phyloP scores from a whole-genome alignment of 2,797 vertebrate species.

The Arnoldichthys spilopterus region DNA sequence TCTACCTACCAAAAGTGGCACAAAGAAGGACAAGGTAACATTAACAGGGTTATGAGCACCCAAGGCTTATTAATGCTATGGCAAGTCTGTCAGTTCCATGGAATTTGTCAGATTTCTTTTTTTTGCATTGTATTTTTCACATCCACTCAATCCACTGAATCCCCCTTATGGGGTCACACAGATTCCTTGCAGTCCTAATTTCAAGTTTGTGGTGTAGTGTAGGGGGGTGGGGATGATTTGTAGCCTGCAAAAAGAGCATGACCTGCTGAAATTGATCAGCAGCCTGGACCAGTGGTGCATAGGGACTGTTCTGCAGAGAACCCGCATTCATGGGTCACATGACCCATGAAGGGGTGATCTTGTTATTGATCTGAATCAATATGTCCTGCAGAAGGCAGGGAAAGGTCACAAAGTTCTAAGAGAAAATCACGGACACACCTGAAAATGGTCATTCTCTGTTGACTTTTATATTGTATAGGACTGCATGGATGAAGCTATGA shows the following conservation, averaged over 20 bases:
- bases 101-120: too few relatives aligned
- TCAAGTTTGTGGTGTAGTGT: too few relatives aligned
- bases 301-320: neutral
- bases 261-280: neutral
- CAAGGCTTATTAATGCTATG: too few relatives aligned
- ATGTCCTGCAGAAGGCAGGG: slow-evolving; percentile 13
- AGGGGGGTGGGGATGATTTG: too few relatives aligned
- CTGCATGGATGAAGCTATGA: neutral
- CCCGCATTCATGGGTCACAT: slow-evolving; percentile 1
- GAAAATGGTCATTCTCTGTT: neutral
- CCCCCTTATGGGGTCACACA: neutral
- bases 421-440: neutral
- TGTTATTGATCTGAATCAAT: slow-evolving; percentile 43
- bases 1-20: too few relatives aligned
- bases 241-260: neutral
- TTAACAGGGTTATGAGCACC: too few relatives aligned
- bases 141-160: neutral
- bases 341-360: slow-evolving; percentile 9
- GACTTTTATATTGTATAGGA: neutral
- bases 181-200: neutral
- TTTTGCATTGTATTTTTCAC: neutral
- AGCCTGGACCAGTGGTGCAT: too few relatives aligned
- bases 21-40: too few relatives aligned
- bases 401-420: slow-evolving; percentile 21
- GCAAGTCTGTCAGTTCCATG: too few relatives aligned